phyloP scores from a whole-genome alignment of 2,113 vertebrate genomes.

The Psephotus haematonotus region DNA sequence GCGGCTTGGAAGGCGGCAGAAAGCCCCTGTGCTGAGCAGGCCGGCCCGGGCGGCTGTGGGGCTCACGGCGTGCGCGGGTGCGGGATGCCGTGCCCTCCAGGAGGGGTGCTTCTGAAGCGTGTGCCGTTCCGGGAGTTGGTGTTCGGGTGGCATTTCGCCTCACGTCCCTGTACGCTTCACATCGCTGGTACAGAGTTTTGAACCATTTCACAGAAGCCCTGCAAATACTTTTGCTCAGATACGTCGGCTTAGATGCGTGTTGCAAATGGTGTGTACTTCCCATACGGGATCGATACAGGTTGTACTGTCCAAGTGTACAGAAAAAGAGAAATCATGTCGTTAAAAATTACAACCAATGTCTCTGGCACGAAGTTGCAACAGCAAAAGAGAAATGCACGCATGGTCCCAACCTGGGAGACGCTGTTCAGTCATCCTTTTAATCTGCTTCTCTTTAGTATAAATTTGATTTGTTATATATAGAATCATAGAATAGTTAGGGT shows the following conservation, averaged over 20 bases:
- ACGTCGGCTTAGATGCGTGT: background rate
- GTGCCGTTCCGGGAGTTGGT: no score
- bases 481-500: no score
- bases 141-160: no score
- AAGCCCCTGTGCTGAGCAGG: no score
- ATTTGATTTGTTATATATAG: background rate
- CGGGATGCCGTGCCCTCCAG: no score
- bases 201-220: background rate
- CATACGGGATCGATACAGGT: background rate
- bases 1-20: no score
- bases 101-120: background rate
- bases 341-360: background rate
- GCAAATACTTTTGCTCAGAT: no score
- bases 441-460: background rate
- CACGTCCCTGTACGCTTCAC: background rate
- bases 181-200: no score
- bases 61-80: no score
- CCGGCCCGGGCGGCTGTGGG: no score
- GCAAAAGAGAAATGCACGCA: background rate
- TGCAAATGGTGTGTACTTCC: background rate
- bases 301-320: background rate
- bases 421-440: background rate
- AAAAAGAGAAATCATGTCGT: background rate
- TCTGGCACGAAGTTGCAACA: background rate
- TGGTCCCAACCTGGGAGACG: accelerated